Evolutionary conservation across 1,140 invertebrate genomes (phyloP).

Genomic region (Rhopalosiphum maidis): DNA sequence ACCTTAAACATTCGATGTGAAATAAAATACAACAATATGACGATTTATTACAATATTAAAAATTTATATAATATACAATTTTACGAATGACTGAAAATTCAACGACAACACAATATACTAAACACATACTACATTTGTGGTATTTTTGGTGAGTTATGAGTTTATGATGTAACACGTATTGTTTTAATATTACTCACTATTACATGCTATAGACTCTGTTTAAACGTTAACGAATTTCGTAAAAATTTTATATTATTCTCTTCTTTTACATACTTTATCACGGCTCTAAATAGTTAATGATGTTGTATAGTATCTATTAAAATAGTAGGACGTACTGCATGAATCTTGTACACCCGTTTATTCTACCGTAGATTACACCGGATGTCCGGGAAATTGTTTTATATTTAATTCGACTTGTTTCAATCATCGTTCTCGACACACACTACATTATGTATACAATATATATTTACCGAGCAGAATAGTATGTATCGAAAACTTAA

Average conservation of each 20-base stretch:
- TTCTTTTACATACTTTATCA: background rate
- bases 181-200: background rate
- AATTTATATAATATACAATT: background rate
- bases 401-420: background rate
- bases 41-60: background rate
- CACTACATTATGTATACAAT: background rate
- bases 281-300: background rate
- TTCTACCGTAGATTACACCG: background rate
- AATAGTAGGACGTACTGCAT: background rate
- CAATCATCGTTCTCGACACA: background rate
- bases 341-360: background rate
- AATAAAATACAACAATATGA: background rate
- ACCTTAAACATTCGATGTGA: background rate
- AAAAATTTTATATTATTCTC: background rate
- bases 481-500: background rate
- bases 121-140: background rate
- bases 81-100: background rate
- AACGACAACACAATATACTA: background rate
- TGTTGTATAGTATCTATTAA: background rate
- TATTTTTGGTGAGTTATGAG: background rate
- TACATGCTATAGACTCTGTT: background rate
- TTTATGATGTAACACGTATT: background rate
- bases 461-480: background rate
- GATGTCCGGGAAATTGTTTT: background rate
- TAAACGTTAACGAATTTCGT: background rate